Conservation (phyloP, 2,888 invertebrate genomes). For the Pachydiplax longipennis region DNA sequence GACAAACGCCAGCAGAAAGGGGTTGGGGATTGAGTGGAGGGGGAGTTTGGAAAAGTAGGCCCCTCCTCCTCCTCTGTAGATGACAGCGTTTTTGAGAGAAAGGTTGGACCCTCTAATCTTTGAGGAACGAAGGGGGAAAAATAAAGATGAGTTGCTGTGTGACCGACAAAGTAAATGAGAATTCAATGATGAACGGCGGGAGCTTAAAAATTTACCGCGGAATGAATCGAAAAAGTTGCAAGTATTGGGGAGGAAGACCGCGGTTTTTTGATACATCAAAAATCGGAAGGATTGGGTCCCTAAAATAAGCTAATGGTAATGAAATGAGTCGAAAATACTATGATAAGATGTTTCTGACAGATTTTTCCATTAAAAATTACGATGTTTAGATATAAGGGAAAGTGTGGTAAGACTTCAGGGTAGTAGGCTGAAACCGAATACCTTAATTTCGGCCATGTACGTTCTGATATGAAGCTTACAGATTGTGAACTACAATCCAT, state of each 20-base stretch:
- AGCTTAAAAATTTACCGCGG: not conserved
- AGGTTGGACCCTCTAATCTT: slow-evolving; percentile 35
- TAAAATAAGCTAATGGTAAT: no score
- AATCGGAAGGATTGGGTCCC: no score
- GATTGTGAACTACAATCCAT: no score
- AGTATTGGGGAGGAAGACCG: not conserved
- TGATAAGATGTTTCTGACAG: no score
- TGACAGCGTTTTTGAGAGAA: slow-evolving; percentile 44
- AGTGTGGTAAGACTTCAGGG: no score
- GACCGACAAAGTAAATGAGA: slow-evolving; percentile 36
- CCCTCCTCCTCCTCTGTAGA: slow-evolving; percentile 13
- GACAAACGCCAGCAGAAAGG: slow-evolving; percentile 39
- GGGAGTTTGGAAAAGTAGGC: slow-evolving; percentile 30
- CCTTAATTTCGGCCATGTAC: no score
- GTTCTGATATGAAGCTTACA: no score
- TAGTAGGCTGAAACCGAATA: no score
- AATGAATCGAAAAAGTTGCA: slow-evolving; percentile 15
- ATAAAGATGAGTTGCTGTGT: slow-evolving; percentile 25
- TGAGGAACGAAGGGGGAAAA: slow-evolving; percentile 17
- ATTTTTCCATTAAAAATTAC: no score
- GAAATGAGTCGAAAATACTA: no score
- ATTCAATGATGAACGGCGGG: slow-evolving; percentile 6
- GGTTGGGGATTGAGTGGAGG: not conserved
- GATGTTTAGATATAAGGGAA: no score
- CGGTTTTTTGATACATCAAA: no score